Evolutionary conservation across 2,113 vertebrate genomes (phyloP).

Genomic region (Cnemophilus loriae): DNA sequence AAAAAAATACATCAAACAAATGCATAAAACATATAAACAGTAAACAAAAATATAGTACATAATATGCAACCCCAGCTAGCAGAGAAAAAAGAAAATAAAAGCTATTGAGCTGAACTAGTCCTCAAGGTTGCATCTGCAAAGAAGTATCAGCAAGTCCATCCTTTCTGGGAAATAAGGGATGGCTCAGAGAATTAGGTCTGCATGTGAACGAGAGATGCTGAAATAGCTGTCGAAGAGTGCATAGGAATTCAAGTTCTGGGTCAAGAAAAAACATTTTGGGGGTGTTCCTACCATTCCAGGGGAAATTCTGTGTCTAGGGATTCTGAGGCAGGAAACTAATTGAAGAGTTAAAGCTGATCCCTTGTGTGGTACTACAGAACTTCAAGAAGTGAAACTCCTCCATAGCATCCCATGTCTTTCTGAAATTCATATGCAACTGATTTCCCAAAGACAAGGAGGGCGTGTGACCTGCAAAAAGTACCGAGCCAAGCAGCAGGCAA

Average conservation of each 20-base stretch:
- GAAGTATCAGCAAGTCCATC: not conserved
- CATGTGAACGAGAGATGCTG: not conserved
- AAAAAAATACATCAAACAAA: slow-evolving; percentile 66
- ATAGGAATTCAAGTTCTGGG: not conserved
- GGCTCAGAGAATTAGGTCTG: not conserved
- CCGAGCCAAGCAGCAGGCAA: not conserved
- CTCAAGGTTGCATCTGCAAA: not conserved
- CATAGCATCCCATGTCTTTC: not conserved
- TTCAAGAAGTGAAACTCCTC: not conserved
- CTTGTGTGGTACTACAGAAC: not conserved
- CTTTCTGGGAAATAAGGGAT: not conserved
- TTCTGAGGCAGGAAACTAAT: not conserved
- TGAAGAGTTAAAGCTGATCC: not conserved
- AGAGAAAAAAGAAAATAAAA: not conserved
- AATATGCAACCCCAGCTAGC: not conserved
- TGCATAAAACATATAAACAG: slow-evolving; percentile 57
- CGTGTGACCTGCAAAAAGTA: not conserved
- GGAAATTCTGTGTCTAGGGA: not conserved
- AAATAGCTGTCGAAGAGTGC: not conserved
- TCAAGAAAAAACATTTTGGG: not conserved
- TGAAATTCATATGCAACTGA: not conserved
- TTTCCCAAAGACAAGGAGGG: not conserved
- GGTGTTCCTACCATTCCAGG: not conserved
- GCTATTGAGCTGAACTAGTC: not conserved
- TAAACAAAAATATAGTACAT: slow-evolving; percentile 47